These are phyloP conservation scores for Myripristis jacobus DNA, from an alignment of 2,797 vertebrate genomes.

Conservation along the genomic window DNA sequence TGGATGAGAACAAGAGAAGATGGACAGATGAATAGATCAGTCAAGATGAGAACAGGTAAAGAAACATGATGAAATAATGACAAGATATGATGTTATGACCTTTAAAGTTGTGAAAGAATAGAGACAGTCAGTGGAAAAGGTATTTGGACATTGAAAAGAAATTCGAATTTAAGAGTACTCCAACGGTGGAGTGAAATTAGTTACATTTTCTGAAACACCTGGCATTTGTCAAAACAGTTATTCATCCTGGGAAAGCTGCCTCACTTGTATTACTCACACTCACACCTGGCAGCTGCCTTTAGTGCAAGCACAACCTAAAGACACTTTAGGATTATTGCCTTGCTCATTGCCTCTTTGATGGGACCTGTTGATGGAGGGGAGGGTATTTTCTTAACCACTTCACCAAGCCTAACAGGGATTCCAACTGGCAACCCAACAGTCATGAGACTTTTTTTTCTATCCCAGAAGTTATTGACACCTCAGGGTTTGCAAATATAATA, in stretches of 20 bases:
- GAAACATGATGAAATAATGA: constrained; percentile 29
- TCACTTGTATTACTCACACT: constrained; percentile 18
- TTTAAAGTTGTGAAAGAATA: constrained; percentile 19
- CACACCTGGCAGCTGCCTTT: constrained; percentile 1
- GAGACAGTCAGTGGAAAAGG: neutral
- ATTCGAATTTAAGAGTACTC: neutral
- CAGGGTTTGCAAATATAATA: too few relatives aligned
- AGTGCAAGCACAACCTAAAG: neutral
- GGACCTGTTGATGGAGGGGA: too few relatives aligned
- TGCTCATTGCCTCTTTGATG: too few relatives aligned
- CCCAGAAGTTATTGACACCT: neutral
- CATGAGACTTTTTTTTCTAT: neutral
- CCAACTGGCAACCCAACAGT: too few relatives aligned
- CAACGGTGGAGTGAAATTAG: neutral
- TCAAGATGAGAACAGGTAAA: constrained; percentile 22
- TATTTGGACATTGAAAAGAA: neutral
- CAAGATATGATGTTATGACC: constrained; percentile 22
- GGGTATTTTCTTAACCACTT: too few relatives aligned
- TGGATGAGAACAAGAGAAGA: constrained; percentile 27
- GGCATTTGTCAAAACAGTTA: constrained; percentile 4
- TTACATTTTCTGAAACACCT: neutral
- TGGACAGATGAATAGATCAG: constrained; percentile 9
- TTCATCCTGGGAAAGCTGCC: constrained; percentile 3
- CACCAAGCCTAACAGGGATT: too few relatives aligned
- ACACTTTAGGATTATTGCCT: too few relatives aligned